phyloP scores from a whole-genome alignment of 2,797 vertebrate species.

The Pogonophryne albipinna region DNA sequence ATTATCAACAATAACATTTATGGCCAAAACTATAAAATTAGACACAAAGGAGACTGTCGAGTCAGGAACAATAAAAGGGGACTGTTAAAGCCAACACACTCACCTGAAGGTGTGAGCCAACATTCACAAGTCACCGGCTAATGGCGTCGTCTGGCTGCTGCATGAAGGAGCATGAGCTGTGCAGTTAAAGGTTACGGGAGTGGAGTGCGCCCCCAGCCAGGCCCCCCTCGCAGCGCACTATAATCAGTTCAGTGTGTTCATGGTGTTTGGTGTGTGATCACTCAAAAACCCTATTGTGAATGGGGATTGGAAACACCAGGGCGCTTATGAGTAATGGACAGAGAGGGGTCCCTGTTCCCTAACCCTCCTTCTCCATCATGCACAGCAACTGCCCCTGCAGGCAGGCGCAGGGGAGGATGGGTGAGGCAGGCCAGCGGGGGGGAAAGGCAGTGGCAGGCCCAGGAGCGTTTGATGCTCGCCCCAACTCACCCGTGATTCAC shows the following conservation, averaged over 20 bases:
- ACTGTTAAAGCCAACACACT: constrained; percentile 5
- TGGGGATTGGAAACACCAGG: constrained; percentile 78
- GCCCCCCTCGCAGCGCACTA: constrained; percentile 43
- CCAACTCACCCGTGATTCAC: constrained; percentile 49
- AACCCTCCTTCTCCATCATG: constrained; percentile 58
- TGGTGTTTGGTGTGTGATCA: constrained; percentile 69
- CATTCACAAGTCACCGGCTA: constrained; percentile 41
- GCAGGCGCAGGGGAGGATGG: constrained; percentile 22
- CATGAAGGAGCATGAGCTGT: constrained; percentile 27
- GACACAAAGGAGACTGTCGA: neutral
- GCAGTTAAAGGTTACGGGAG: constrained; percentile 65
- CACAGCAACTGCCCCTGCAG: constrained; percentile 46
- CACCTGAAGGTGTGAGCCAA: constrained; percentile 30
- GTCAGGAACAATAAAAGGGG: neutral
- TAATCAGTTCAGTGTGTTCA: constrained; percentile 73
- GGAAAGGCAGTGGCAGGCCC: constrained; percentile 11
- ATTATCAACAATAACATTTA: constrained; percentile 6
- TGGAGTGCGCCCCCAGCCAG: constrained; percentile 48
- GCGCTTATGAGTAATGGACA: constrained; percentile 73
- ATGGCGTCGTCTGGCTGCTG: constrained; percentile 41
- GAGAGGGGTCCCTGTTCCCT: constrained; percentile 56
- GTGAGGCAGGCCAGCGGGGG: constrained; percentile 35
- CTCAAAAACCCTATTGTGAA: constrained; percentile 72
- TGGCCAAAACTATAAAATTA: neutral
- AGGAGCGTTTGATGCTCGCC: constrained; percentile 57